These are phyloP conservation scores for Stichodactyla mertensii DNA, from an alignment of 64 coral and sea anemone species.

Conservation along the genomic window DNA sequence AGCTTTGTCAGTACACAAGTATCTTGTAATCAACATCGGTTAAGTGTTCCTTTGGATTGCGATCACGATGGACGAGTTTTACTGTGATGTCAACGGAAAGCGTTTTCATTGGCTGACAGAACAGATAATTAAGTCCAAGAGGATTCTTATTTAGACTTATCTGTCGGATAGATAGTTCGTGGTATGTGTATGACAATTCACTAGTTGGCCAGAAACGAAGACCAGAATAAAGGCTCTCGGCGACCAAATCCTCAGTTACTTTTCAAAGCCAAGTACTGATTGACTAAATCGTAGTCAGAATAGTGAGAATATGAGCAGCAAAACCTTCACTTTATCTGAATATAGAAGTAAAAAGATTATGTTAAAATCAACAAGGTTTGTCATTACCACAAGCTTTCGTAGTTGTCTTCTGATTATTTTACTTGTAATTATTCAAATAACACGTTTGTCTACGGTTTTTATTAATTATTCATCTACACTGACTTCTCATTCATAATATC, in stretches of 20 bases:
- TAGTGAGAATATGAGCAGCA: neutral
- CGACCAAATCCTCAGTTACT: neutral
- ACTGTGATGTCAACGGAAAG: neutral
- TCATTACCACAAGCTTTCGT: neutral
- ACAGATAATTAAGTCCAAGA: neutral
- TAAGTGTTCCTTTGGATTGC: conserved; percentile 15
- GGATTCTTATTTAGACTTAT: neutral
- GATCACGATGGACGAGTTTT: neutral
- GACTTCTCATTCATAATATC: neutral
- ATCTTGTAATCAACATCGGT: neutral
- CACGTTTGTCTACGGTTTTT: neutral
- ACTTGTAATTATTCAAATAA: neutral
- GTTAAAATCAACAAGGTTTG: neutral
- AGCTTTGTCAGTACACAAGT: neutral
- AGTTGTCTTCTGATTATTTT: neutral
- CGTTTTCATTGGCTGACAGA: neutral
- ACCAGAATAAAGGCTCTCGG: no score
- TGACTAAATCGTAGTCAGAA: neutral
- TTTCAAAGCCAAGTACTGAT: neutral
- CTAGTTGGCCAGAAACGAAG: neutral
- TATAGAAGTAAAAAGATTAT: neutral
- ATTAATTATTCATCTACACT: neutral
- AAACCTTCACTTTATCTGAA: no score
- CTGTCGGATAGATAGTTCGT: neutral
- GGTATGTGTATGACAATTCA: neutral